Evolutionary conservation across 2,113 vertebrate species (phyloP), one percentile per base, ranked within the genome.

Genomic region (Tychaedon coryphoeus): DNA sequence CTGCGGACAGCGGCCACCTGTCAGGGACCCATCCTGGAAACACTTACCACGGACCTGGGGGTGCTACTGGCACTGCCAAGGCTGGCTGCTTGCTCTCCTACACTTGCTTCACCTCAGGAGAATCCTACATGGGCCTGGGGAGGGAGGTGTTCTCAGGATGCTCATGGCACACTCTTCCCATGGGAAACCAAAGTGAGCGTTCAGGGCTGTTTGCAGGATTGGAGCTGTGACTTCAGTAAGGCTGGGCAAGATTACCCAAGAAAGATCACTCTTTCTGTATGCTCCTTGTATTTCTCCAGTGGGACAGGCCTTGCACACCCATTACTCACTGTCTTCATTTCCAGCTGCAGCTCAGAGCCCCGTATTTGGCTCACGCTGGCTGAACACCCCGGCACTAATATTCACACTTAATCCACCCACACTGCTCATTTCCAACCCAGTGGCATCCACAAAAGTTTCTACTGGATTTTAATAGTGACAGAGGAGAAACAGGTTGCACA

Each of bases 171-270:
- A 1, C 18, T 54, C 79, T 54, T 86, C 57, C 92, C 95, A 28
- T 0, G 54, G 86, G 72, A 86, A 75, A 83, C 65, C 83, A 71
- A 96, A 95, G 77, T 3, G 26, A 67, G 60, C 66, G 61, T 92
- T 96, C 92, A 93, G 95, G 62, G 53, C 88, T 47, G 36, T 15
- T 81, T 56, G 78, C 81, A 62, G 97, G 78, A 70, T 33, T 85
- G 42, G n/a, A 45, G 24, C 69, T 45, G 65, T 12, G 85, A 43
- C 83, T 71, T 38, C 56, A 22, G 19, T 5, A 89, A 65, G 77
- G 94, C 97, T 54, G 65, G 56, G 47, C 43, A 71, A 56, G 85
- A 65, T 34, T 17, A 79, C 58, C 61, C 47, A 72, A 23, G 40
- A 50, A 50, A 58, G 43, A 71, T 72, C 43, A 6, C 43, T 36